Conservation (phyloP, 2,797 vertebrate genomes). For the Brachyrhaphis roseni region DNA sequence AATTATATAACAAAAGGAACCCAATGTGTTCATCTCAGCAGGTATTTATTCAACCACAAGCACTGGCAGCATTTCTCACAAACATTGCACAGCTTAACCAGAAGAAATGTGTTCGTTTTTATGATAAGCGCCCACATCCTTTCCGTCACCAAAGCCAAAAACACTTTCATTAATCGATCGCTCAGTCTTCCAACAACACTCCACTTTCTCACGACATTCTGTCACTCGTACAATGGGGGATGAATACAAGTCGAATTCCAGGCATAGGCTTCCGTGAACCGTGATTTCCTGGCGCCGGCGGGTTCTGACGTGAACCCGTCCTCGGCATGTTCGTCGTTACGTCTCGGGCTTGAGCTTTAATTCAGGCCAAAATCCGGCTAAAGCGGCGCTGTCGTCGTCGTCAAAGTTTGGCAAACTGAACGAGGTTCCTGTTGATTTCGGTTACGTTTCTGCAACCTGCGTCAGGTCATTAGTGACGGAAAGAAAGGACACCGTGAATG, state of each 20-base stretch:
- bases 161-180: conserved; percentile 24
- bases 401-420: conserved; percentile 89
- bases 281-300: conserved; percentile 3
- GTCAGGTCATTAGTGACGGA: background rate
- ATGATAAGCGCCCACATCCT: conserved; percentile 8
- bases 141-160: conserved; percentile 28
- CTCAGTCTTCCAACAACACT: conserved; percentile 13
- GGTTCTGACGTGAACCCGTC: conserved; percentile 14
- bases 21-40: conserved; percentile 16
- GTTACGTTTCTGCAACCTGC: conserved; percentile 89
- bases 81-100: conserved; percentile 11
- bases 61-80: conserved; percentile 30
- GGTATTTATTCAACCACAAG: conserved; percentile 58
- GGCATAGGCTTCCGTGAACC: background rate
- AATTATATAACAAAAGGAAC: background rate
- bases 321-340: conserved; percentile 3
- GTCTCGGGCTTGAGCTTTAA: conserved; percentile 1
- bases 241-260: conserved; percentile 4
- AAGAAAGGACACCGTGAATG: background rate
- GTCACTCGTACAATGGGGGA: conserved; percentile 18
- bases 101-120: conserved; percentile 12
- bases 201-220: conserved; percentile 10
- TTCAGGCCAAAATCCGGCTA: conserved; percentile 13
- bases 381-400: background rate
- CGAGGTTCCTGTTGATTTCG: conserved; percentile 89